A percentile compares a stretch with the other conserved stretches of the same genome.
These are phyloP conservation scores for Corvus moneduloides DNA, from an alignment of 2,113 vertebrate genomes.

Conservation along the genomic window DNA sequence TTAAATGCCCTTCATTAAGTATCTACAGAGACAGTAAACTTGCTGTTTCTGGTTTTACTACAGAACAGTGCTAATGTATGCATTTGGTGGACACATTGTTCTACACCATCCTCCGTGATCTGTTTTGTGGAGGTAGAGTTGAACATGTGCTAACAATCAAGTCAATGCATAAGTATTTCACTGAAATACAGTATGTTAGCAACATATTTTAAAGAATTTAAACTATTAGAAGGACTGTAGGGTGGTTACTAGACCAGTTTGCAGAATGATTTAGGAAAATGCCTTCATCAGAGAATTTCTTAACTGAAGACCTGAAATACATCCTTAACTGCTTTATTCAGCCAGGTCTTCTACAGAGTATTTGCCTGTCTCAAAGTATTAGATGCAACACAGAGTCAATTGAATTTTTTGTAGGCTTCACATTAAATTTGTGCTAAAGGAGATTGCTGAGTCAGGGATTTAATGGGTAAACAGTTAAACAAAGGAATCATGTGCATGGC, in stretches of 20 bases:
- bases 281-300: not conserved
- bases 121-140: not conserved
- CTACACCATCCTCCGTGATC: fast-evolving
- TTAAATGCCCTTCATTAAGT: not conserved
- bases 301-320: not conserved
- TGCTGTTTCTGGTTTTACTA: not conserved
- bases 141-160: not conserved
- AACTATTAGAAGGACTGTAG: not conserved
- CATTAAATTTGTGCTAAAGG: conserved; percentile 3
- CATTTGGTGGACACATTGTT: not conserved
- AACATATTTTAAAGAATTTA: not conserved
- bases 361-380: not conserved
- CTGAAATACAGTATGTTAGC: not conserved
- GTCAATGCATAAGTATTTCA: not conserved
- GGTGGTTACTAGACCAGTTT: not conserved
- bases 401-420: conserved; percentile 6
- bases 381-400: not conserved
- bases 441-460: conserved; percentile 46
- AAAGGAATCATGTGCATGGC: not conserved
- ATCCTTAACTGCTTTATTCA: not conserved
- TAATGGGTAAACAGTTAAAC: conserved; percentile 37
- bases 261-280: not conserved
- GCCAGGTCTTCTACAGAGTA: not conserved
- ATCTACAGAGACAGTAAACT: not conserved
- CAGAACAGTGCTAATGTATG: not conserved